Conservation (phyloP, 2,113 vertebrate species). For the Aegypius monachus region DNA sequence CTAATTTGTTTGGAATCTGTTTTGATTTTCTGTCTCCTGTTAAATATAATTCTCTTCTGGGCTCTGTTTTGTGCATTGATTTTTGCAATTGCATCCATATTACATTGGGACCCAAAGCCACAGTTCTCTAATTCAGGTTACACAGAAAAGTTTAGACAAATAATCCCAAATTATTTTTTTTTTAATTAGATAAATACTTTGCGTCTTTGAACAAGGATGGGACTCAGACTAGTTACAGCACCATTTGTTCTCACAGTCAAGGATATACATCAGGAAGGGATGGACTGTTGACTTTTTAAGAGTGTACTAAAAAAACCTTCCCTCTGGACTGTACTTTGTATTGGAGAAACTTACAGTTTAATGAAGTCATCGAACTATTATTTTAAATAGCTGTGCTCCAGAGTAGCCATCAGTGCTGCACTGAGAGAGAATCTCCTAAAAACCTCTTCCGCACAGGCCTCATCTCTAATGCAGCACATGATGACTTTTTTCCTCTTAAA, state of each 20-base stretch:
- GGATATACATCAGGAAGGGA: background rate
- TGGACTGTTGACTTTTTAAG: background rate
- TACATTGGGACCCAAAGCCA: background rate
- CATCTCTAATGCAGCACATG: background rate
- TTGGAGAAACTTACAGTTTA: background rate
- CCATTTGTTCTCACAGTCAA: background rate
- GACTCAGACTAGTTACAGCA: background rate
- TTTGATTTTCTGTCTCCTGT: constrained; percentile 57
- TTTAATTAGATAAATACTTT: background rate
- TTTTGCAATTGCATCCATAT: constrained; percentile 27
- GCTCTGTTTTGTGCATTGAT: constrained; percentile 26
- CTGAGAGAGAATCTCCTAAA: background rate
- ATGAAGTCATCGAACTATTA: background rate
- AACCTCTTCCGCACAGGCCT: background rate
- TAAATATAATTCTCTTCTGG: constrained; percentile 22
- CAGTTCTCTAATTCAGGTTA: background rate
- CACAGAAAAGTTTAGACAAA: background rate
- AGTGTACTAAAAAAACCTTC: background rate
- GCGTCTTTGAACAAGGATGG: background rate
- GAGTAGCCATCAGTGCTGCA: background rate
- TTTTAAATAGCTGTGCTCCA: background rate
- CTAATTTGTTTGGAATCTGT: constrained; percentile 23
- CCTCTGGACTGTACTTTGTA: background rate
- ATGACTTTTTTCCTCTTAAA: background rate
- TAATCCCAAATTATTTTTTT: background rate